Percentiles rank a stretch among this genome's conserved stretches.
These are phyloP conservation scores for Platysteira castanea DNA, from an alignment of 2,113 vertebrate genomes.

Conservation along the genomic window DNA sequence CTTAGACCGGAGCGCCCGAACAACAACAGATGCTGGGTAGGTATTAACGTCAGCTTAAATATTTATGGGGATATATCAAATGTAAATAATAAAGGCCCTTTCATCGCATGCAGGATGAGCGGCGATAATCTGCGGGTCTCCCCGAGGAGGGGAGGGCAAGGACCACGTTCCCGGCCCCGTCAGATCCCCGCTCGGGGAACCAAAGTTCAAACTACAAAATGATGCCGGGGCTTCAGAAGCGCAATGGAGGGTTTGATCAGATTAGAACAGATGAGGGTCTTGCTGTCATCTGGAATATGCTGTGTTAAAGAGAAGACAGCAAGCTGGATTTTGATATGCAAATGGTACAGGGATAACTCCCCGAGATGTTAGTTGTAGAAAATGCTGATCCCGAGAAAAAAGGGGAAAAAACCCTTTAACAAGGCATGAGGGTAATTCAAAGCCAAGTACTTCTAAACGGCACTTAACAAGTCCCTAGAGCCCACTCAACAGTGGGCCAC, in stretches of 20 bases:
- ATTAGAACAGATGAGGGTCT: slow-evolving; percentile 66
- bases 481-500: slow-evolving; percentile 84
- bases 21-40: slow-evolving; percentile 20
- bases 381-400: slow-evolving; percentile 84
- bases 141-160: not conserved
- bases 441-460: slow-evolving; percentile 93
- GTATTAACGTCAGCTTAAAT: slow-evolving; percentile 56
- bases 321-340: slow-evolving; percentile 79
- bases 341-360: slow-evolving; percentile 66
- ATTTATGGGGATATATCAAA: slow-evolving; percentile 52
- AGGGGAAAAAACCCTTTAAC: slow-evolving; percentile 79
- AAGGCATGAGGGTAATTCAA: slow-evolving; percentile 93
- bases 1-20: not conserved
- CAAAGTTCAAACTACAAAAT: slow-evolving; percentile 33
- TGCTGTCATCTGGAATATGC: slow-evolving; percentile 59
- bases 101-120: not conserved
- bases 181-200: slow-evolving; percentile 45
- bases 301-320: slow-evolving; percentile 54
- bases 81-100: slow-evolving; percentile 41
- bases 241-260: slow-evolving; percentile 40
- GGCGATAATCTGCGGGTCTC: not conserved
- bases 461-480: slow-evolving; percentile 96
- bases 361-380: slow-evolving; percentile 69
- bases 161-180: not conserved
- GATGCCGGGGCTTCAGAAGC: not conserved